Evolutionary conservation across 1,140 invertebrate species (phyloP).

Genomic region (Penaeus indicus): DNA sequence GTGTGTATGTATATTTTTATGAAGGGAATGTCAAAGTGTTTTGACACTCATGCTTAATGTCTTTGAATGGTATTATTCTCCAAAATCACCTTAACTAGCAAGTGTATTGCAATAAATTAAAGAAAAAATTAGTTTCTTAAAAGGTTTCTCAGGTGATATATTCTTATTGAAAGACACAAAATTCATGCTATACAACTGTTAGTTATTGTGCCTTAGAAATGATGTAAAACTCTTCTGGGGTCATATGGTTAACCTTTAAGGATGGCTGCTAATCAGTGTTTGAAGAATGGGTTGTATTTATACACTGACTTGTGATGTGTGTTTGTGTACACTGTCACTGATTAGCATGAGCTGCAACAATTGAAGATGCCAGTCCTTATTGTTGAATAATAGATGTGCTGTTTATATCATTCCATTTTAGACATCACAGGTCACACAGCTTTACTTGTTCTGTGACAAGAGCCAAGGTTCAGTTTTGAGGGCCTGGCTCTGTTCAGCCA

Average conservation of each 20-base stretch:
- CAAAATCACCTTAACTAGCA: conserved; percentile 54
- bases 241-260: conserved; percentile 33
- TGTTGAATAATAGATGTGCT: conserved; percentile 57
- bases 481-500: conserved; percentile 51
- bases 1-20: conserved; percentile 45
- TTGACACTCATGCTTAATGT: conserved; percentile 18
- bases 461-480: conserved; percentile 16
- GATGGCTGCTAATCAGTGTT: conserved; percentile 40
- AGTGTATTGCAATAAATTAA: conserved; percentile 40
- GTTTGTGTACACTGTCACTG: conserved; percentile 36
- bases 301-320: conserved; percentile 48
- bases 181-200: conserved; percentile 47
- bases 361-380: conserved; percentile 55
- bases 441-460: conserved; percentile 51
- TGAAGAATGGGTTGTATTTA: conserved; percentile 53
- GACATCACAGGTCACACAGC: conserved; percentile 56
- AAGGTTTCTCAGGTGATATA: conserved; percentile 49
- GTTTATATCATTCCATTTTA: conserved; percentile 60
- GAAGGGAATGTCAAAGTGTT: background rate
- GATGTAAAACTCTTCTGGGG: conserved; percentile 56
- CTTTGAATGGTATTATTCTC: conserved; percentile 29
- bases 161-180: conserved; percentile 32
- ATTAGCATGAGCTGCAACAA: conserved; percentile 38
- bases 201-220: conserved; percentile 62
- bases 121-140: conserved; percentile 34